Conservation (phyloP, 2,888 invertebrate genomes). For the Xylophagus ater region DNA sequence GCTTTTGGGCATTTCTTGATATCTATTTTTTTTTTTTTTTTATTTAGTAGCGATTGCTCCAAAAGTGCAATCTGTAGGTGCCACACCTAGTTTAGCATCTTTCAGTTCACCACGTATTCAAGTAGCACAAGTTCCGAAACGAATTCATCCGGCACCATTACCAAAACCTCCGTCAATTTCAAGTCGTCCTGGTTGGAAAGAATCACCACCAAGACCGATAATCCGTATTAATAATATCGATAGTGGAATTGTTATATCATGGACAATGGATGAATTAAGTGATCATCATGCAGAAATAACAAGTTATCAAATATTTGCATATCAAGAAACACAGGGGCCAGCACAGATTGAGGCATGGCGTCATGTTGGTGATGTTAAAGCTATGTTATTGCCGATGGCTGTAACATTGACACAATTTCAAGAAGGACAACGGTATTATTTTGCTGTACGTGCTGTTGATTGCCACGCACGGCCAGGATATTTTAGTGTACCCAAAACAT, state of each 20-base stretch:
- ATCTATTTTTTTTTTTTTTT: not conserved
- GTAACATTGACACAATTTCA: slow-evolving; percentile 88
- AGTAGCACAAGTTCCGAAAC: slow-evolving; percentile 1
- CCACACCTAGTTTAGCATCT: slow-evolving; percentile 1
- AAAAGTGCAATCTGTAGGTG: not conserved
- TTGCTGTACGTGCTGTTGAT: slow-evolving; percentile 86
- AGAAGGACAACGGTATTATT: slow-evolving; percentile 81
- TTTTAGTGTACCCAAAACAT: slow-evolving; percentile 67
- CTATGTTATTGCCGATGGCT: slow-evolving; percentile 87
- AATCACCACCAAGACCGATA: slow-evolving; percentile 69
- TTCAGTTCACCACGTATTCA: slow-evolving; percentile 3
- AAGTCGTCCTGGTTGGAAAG: slow-evolving; percentile 48
- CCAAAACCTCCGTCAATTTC: slow-evolving; percentile 31
- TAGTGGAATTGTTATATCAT: slow-evolving; percentile 82
- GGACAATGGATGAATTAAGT: slow-evolving; percentile 67
- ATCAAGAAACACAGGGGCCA: slow-evolving; percentile 66
- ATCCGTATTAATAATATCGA: slow-evolving; percentile 69
- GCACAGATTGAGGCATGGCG: slow-evolving; percentile 74
- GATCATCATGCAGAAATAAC: slow-evolving; percentile 61
- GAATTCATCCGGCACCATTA: slow-evolving; percentile 38
- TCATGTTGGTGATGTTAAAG: slow-evolving; percentile 89
- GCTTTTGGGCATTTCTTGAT: not conserved
- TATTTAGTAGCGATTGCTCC: slow-evolving; percentile 11
- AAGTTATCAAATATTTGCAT: slow-evolving; percentile 86
- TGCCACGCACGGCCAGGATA: slow-evolving; percentile 67